phyloP scores from a whole-genome alignment of 2,888 invertebrate species.

The Limnephilus rhombicus region DNA sequence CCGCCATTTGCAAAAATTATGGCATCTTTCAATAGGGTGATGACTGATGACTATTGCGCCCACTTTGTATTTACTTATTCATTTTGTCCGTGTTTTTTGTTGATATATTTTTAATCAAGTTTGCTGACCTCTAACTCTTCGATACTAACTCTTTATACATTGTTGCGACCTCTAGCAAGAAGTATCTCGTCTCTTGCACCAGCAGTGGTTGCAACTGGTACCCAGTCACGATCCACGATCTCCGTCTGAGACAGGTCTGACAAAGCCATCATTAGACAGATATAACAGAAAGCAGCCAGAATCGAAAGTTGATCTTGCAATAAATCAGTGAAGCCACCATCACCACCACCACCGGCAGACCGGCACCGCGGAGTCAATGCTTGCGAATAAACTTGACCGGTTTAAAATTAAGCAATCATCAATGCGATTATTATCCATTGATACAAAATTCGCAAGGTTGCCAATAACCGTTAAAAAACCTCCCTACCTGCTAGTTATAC shows the following conservation, averaged over 20 bases:
- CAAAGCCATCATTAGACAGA: background rate
- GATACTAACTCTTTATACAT: background rate
- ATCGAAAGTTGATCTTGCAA: slow-evolving; percentile 2
- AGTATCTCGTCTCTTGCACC: background rate
- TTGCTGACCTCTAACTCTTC: background rate
- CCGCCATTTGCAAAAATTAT: too few species aligned
- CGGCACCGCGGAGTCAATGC: background rate
- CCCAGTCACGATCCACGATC: background rate
- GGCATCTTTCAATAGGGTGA: too few species aligned
- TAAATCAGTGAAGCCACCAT: background rate
- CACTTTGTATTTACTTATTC: background rate
- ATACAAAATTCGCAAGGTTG: background rate
- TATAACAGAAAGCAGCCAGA: slow-evolving; percentile 5
- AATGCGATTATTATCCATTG: background rate
- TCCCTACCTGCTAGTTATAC: background rate
- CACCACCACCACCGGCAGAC: background rate
- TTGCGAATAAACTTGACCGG: slow-evolving; percentile 36
- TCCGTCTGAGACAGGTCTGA: background rate
- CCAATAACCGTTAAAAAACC: background rate
- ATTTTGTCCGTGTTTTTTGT: background rate
- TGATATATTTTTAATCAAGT: background rate
- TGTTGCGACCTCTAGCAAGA: slow-evolving; percentile 13
- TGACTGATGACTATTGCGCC: too few species aligned
- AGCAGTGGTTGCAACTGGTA: background rate
- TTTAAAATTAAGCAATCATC: background rate